Conservation (phyloP, 2,888 invertebrate genomes). For the Mongoloraphidia duomilia region DNA sequence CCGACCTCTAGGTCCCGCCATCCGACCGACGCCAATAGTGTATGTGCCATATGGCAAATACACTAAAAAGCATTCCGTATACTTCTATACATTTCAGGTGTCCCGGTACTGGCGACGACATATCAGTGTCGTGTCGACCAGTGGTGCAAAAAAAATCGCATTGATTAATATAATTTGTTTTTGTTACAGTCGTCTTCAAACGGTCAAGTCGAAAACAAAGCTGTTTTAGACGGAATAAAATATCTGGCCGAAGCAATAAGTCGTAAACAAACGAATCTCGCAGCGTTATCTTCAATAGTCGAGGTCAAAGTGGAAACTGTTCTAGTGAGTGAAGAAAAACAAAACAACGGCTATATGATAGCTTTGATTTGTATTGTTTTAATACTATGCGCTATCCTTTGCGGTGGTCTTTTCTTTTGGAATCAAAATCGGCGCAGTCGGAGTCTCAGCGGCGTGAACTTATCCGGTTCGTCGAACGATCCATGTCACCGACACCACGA, state of each 20-base stretch:
- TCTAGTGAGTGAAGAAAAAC: slow-evolving; percentile 37
- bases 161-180: slow-evolving; percentile 7
- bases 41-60: no score
- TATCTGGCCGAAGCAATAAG: slow-evolving; percentile 48
- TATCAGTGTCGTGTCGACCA: no score
- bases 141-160: neutral
- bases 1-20: no score
- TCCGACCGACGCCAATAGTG: no score
- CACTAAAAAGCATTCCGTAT: no score
- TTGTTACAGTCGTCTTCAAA: slow-evolving; percentile 35
- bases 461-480: slow-evolving; percentile 37
- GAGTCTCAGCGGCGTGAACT: slow-evolving; percentile 36
- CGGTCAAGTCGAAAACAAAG: slow-evolving; percentile 27
- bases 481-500: slow-evolving; percentile 53
- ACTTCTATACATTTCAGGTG: no score
- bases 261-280: slow-evolving; percentile 40
- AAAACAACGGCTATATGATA: slow-evolving; percentile 33
- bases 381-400: slow-evolving; percentile 26
- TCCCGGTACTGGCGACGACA: no score
- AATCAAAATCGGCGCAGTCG: slow-evolving; percentile 37
- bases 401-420: slow-evolving; percentile 37
- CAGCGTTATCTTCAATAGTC: slow-evolving; percentile 54
- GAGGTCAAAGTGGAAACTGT: slow-evolving; percentile 68
- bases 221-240: slow-evolving; percentile 39
- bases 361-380: slow-evolving; percentile 31